Conservation (phyloP, 2,113 vertebrate species). For the Mungos mungo region DNA sequence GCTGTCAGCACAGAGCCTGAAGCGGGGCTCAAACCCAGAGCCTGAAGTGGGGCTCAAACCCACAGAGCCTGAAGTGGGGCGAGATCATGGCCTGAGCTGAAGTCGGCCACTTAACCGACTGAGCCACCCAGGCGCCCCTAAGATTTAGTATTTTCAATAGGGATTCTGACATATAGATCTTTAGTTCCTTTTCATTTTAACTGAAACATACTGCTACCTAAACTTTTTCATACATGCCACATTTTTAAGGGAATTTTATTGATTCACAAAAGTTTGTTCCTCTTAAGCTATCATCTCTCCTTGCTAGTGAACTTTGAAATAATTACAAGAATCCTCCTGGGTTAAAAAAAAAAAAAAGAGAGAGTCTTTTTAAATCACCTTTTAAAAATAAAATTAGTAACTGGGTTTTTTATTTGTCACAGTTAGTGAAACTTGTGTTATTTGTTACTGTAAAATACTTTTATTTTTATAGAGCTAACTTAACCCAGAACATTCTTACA, state of each 20-base stretch:
- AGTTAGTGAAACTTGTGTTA: background rate
- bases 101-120: no score
- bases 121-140: background rate
- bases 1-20: no score
- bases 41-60: no score
- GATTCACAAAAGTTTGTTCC: background rate
- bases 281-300: background rate
- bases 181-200: background rate
- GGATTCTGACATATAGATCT: background rate
- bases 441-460: constrained; percentile 36
- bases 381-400: constrained; percentile 44
- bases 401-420: constrained; percentile 12
- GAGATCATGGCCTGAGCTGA: no score
- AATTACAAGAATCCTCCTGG: background rate
- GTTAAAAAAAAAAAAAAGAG: background rate
- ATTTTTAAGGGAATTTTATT: background rate
- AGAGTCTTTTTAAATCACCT: constrained; percentile 29
- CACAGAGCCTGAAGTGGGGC: no score
- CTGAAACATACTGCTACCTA: background rate
- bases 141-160: constrained; percentile 1
- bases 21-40: no score
- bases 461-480: constrained; percentile 53
- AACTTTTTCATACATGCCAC: constrained; percentile 3
- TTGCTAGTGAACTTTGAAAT: constrained; percentile 41
- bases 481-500: constrained; percentile 38